phyloP scores from a whole-genome alignment of 2,113 vertebrate species.

The Lepus timidus region DNA sequence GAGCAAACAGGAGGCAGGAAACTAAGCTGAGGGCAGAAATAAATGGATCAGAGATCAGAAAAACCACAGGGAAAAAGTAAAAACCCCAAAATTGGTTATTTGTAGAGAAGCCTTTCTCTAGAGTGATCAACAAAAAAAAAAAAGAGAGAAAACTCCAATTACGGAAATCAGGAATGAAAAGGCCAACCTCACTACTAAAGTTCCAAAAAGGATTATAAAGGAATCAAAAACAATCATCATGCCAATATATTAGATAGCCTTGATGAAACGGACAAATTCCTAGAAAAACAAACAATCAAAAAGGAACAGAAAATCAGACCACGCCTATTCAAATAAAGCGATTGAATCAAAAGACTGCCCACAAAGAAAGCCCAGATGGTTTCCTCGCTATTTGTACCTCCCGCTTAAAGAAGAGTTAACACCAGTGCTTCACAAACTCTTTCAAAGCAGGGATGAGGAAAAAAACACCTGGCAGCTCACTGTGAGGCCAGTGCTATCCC shows the following conservation, averaged over 20 bases:
- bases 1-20: background rate
- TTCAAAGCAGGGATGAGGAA: background rate
- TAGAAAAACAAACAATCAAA: constrained; percentile 24
- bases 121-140: background rate
- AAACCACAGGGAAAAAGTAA: constrained; percentile 12
- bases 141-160: background rate
- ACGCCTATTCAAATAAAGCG: background rate
- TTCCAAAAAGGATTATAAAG: background rate
- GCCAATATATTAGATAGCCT: background rate
- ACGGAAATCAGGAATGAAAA: constrained; percentile 18
- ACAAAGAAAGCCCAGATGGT: background rate
- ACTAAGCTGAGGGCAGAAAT: background rate
- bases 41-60: background rate
- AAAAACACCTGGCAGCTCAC: background rate
- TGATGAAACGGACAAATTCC: background rate
- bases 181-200: background rate
- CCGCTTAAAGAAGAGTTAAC: constrained; percentile 4
- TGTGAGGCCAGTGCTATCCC: background rate
- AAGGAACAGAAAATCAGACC: constrained; percentile 25
- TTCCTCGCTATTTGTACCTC: background rate
- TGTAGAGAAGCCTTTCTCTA: constrained; percentile 15
- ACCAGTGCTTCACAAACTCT: constrained; percentile 19
- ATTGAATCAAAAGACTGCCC: background rate
- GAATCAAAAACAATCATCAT: background rate
- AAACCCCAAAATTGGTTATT: background rate